Base-by-base conservation (phyloP, 2,888 invertebrate genomes). In the Harpalus rufipes region DNA sequence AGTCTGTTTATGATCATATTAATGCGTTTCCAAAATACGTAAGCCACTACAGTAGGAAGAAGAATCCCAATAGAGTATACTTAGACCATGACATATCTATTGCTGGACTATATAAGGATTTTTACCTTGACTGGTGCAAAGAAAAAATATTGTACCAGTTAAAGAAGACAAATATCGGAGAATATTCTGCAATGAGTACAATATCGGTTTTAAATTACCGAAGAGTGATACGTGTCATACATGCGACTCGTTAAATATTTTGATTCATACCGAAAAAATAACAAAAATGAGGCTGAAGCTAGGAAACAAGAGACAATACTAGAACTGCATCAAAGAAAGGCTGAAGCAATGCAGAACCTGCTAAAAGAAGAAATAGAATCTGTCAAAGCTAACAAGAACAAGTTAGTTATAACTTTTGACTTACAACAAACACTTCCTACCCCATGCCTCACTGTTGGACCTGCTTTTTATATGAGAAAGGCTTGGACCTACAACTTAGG, bases 181-280 rank as follows among this genome's bases (percentile, higher is more conserved):
- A 41, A 85, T 86, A 59, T 87, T 87, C 78, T 87, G 86, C 59
- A 65, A 18, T 10, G 81, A 87, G 72, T 87, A 51, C 76, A 86
- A 87, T 68, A 87, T 87, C 8, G 86, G 86, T 32, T 86, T 87
- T 82, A 87, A 87, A 74, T 63, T 87, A 16, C 86, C 87, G 25
- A 86, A 85, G 85, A 86, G 63, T n/a, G 86, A 86, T 68, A 87
- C 86, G 16, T 86, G 86, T 76, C 84, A 86, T 86, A 86, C 85
- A 72, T 85, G 61, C 61, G 85, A 85, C 44, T 63, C 8, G 16
- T 78, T 86, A 56, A 85, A 85, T 21, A 86, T 85, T 65, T 18
- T 84, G 80, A 82, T 86, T 39, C 76, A 85, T 80, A 44, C 72
- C n/a, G 32, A 58, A 1, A 61, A 84, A 12, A 39, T 14, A 56